Evolutionary conservation across 37 sponge, comb jelly and placozoan species (phyloP).

Genomic region (Crambe crambe): DNA sequence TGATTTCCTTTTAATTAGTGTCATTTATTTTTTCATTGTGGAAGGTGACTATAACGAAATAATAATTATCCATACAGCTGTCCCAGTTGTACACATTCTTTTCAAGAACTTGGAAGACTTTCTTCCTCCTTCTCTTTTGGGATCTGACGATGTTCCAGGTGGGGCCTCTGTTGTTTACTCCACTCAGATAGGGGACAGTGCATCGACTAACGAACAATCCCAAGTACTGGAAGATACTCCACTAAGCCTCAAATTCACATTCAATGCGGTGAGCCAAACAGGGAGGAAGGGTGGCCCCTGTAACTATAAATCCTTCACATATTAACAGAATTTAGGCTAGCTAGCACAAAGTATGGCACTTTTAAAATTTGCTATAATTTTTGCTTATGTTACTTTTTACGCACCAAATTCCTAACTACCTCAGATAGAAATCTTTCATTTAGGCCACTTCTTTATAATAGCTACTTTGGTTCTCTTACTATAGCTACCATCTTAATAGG

Average conservation of each 20-base stretch:
- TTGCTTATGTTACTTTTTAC: no score
- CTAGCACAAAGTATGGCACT: not conserved
- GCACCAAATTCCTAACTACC: no score
- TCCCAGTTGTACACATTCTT: conserved; percentile 24
- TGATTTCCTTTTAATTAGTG: not conserved
- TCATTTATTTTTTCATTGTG: not conserved
- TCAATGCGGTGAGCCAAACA: not conserved
- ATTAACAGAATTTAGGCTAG: no score
- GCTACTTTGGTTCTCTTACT: no score
- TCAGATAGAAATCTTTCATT: no score
- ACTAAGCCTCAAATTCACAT: conserved; percentile 25
- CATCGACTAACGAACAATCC: not conserved
- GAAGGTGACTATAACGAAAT: no score
- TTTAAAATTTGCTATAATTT: no score
- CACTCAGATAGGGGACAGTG: not conserved
- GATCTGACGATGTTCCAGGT: not conserved
- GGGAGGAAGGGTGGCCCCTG: no score
- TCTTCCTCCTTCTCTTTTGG: conserved; percentile 6
- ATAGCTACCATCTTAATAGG: no score
- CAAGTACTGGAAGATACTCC: conserved; percentile 21
- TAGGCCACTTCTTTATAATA: no score
- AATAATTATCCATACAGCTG: no score
- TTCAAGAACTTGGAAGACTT: conserved; percentile 39
- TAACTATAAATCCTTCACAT: no score
- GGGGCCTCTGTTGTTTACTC: not conserved